phyloP scores from a whole-genome alignment of 2,113 vertebrate genomes.

The Argyrosomus japonicus region DNA sequence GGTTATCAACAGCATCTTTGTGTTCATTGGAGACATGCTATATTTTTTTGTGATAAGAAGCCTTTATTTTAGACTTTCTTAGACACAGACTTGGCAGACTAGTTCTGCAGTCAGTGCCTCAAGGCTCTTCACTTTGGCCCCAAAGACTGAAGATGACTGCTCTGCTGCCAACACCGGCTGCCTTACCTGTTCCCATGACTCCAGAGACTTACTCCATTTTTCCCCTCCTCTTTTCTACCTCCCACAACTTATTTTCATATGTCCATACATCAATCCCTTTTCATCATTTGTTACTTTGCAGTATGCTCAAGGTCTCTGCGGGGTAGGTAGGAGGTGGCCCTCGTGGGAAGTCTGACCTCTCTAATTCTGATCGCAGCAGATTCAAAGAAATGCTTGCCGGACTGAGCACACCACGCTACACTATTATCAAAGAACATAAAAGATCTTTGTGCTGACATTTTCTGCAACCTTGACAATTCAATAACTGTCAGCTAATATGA shows the following conservation, averaged over 20 bases:
- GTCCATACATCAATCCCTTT: slow-evolving; percentile 45
- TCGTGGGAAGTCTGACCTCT: slow-evolving; percentile 35
- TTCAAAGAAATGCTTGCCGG: slow-evolving; percentile 28
- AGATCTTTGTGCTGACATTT: slow-evolving; percentile 4
- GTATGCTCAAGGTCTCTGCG: slow-evolving; percentile 45
- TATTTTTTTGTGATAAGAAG: slow-evolving; percentile 67
- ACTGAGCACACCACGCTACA: neutral
- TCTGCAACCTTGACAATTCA: slow-evolving; percentile 20
- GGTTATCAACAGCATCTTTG: slow-evolving; percentile 76
- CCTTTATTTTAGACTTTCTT: slow-evolving; percentile 68
- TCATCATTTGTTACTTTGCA: slow-evolving; percentile 38
- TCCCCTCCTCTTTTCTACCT: slow-evolving; percentile 38
- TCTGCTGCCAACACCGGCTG: slow-evolving; percentile 74
- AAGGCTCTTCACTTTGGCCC: slow-evolving; percentile 76
- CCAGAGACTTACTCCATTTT: slow-evolving; percentile 55
- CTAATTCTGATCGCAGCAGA: slow-evolving; percentile 37
- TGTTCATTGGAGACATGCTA: slow-evolving; percentile 60
- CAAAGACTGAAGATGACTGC: slow-evolving; percentile 71
- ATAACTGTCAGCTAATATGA: slow-evolving; percentile 2
- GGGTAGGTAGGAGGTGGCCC: slow-evolving; percentile 17
- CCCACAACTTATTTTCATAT: slow-evolving; percentile 19
- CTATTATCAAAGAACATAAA: slow-evolving; percentile 23
- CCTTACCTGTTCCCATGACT: slow-evolving; percentile 71
- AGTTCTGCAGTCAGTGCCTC: slow-evolving; percentile 69
- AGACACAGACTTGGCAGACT: slow-evolving; percentile 70